phyloP scores from a whole-genome alignment of 2,797 vertebrate species.

The Sylvia borin region DNA sequence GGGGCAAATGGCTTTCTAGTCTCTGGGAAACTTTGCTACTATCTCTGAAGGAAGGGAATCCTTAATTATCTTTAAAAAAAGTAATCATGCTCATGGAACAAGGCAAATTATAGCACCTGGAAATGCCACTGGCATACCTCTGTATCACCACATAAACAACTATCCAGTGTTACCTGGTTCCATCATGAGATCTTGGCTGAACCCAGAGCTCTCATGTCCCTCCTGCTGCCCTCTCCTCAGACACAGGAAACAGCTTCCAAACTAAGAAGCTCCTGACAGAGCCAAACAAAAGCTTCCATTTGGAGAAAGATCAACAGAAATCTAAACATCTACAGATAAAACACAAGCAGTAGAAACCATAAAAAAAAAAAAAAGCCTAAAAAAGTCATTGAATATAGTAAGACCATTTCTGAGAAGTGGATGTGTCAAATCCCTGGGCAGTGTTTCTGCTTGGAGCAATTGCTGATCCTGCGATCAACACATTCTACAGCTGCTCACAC shows the following conservation, averaged over 20 bases:
- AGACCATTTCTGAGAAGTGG: not conserved
- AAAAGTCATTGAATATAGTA: not conserved
- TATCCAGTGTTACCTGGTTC: fast-evolving
- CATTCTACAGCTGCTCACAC: not conserved
- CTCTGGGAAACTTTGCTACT: not conserved
- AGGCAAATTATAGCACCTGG: not conserved
- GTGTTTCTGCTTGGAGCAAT: not conserved
- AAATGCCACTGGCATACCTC: not conserved
- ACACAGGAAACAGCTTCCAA: not conserved
- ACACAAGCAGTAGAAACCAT: not conserved
- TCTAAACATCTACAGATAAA: not conserved
- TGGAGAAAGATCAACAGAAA: not conserved
- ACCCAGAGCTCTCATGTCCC: not conserved
- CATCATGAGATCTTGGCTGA: not conserved
- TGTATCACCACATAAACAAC: not conserved
- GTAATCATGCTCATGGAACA: not conserved
- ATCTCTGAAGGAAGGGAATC: not conserved
- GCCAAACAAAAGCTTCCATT: not conserved
- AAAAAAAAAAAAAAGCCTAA: not conserved
- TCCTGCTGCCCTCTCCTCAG: not conserved
- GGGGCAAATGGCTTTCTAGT: not conserved
- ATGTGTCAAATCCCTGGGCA: not conserved
- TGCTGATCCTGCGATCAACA: not conserved
- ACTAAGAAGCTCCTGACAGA: not conserved
- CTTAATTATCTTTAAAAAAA: not conserved